Evolutionary conservation across 2,113 vertebrate genomes (phyloP).

Genomic region (Bubalus kerabau): DNA sequence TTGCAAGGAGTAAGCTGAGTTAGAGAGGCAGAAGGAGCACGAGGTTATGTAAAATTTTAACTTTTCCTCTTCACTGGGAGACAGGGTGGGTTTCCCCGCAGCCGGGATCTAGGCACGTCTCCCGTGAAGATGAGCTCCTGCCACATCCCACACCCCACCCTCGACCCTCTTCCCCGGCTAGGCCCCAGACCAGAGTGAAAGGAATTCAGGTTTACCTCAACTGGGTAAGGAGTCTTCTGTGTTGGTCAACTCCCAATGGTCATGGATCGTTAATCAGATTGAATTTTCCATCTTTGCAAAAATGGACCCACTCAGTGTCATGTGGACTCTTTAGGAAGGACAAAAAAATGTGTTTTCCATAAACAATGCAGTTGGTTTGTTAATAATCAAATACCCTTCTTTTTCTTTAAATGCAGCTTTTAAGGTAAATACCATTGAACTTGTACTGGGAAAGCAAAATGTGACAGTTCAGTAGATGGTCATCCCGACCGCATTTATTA

Average conservation of each 20-base stretch:
- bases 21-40: background rate
- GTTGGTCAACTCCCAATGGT: background rate
- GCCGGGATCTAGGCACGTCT: background rate
- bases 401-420: background rate
- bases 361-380: background rate
- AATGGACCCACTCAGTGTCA: background rate
- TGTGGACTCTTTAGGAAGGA: background rate
- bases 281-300: background rate
- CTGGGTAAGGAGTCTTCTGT: background rate
- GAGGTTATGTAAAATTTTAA: background rate
- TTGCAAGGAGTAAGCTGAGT: background rate
- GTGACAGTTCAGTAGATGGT: background rate
- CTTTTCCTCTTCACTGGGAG: background rate
- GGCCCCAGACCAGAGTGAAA: rapidly evolving
- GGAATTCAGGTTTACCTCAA: background rate
- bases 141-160: background rate
- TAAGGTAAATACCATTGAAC: background rate
- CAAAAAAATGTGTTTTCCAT: background rate
- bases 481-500: background rate
- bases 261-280: background rate
- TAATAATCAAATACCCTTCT: background rate
- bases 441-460: background rate
- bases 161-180: rapidly evolving
- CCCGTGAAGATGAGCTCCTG: background rate
- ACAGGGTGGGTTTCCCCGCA: background rate